Percentiles rank a stretch among this genome's conserved stretches.
These are phyloP conservation scores for Pantherophis vulpinus DNA, from an alignment of 2,797 vertebrate genomes.

Conservation along the genomic window DNA sequence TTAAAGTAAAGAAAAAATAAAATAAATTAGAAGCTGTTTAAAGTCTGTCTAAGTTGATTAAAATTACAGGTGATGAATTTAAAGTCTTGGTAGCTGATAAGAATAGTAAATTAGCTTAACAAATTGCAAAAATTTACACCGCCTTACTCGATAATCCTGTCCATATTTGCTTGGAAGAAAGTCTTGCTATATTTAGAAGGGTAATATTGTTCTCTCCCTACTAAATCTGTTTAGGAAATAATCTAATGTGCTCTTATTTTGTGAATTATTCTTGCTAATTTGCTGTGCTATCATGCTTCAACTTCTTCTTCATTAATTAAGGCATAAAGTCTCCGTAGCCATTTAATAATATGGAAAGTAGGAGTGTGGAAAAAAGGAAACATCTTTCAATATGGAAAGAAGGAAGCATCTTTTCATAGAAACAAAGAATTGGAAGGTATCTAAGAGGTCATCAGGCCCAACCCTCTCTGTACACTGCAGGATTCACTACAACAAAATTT, in stretches of 20 bases:
- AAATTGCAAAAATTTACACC: background rate
- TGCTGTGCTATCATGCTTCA: background rate
- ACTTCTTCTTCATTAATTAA: background rate
- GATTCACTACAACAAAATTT: background rate
- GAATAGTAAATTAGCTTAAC: background rate
- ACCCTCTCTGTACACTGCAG: background rate
- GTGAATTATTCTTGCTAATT: background rate
- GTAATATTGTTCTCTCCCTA: background rate
- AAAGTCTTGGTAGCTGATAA: background rate
- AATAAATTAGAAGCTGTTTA: background rate
- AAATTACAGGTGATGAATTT: background rate
- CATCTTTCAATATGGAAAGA: background rate
- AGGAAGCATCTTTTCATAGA: background rate
- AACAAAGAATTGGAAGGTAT: background rate
- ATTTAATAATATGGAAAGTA: background rate
- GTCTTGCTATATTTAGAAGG: background rate
- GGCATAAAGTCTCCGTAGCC: background rate
- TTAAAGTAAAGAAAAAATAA: constrained; percentile 2
- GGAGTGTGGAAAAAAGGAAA: background rate
- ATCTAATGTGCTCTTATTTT: background rate
- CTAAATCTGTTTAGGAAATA: background rate
- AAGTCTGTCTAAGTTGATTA: background rate
- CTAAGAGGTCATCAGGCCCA: background rate
- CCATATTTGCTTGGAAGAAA: background rate
- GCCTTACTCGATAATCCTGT: background rate